Evolutionary conservation across 2,113 vertebrate species (phyloP).

Genomic region (Melierax canorus): DNA sequence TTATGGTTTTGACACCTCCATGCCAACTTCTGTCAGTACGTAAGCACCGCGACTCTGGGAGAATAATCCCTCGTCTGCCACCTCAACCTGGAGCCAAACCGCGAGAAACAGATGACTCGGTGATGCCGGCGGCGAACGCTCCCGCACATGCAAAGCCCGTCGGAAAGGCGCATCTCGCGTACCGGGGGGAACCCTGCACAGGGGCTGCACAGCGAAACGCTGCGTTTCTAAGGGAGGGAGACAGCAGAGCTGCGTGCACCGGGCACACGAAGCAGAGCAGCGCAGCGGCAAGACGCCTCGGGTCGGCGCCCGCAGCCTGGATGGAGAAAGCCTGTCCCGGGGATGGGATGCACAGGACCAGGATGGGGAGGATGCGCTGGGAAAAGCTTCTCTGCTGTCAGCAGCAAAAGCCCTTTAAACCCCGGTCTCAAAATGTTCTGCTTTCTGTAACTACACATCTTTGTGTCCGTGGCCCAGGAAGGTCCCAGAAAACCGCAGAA

Average conservation of each 20-base stretch:
- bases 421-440: accelerated
- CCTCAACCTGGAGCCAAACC: not conserved
- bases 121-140: accelerated
- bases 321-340: not conserved
- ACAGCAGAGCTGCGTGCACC: too few species aligned
- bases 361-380: accelerated
- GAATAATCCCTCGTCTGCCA: not conserved
- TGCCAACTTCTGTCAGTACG: not conserved
- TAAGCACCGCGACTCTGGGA: not conserved
- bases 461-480: not conserved
- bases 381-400: not conserved
- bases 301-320: too few species aligned
- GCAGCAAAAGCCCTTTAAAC: not conserved
- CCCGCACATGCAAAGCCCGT: not conserved
- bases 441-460: not conserved
- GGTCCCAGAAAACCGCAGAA: not conserved
- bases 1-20: not conserved
- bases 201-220: not conserved
- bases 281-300: not conserved
- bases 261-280: not conserved
- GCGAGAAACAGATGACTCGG: not conserved
- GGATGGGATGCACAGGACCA: not conserved
- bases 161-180: too few species aligned
- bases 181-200: not conserved
- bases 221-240: not conserved